Evolutionary conservation across 1,140 invertebrate species (phyloP).

Genomic region (Diachasma alloeum): DNA sequence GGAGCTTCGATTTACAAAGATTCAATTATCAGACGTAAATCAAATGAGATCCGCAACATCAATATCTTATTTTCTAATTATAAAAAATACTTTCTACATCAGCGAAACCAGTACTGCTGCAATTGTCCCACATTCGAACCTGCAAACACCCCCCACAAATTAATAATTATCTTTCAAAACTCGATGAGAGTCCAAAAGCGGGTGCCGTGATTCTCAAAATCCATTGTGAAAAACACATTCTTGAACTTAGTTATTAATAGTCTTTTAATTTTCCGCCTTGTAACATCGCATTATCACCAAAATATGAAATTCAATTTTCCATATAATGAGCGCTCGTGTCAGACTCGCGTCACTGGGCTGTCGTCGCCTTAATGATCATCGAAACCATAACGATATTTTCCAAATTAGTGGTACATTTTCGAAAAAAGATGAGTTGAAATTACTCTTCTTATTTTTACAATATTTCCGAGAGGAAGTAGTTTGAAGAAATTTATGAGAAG

Average conservation of each 20-base stretch:
- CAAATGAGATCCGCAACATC: not conserved
- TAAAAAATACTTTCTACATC: not conserved
- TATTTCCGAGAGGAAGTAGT: no score
- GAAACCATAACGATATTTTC: no score
- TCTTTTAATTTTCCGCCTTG: slow-evolving; percentile 7
- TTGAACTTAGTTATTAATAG: slow-evolving; percentile 15
- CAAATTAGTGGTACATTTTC: no score
- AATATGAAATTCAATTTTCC: not conserved
- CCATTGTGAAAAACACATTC: not conserved
- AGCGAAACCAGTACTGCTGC: slow-evolving; percentile 27
- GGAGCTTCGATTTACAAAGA: not conserved
- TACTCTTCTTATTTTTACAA: no score
- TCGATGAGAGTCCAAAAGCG: not conserved
- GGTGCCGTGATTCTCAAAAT: not conserved
- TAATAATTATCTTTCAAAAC: not conserved
- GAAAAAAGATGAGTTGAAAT: no score
- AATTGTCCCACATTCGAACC: slow-evolving; percentile 25
- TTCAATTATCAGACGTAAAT: not conserved
- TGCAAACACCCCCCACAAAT: slow-evolving; percentile 4
- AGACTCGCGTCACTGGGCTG: not conserved
- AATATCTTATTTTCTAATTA: not conserved
- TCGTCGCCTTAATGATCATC: no score
- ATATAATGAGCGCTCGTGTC: not conserved
- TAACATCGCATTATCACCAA: not conserved
- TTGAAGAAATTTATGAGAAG: no score